Evolutionary conservation across 2,113 vertebrate genomes (phyloP), one percentile per base, ranked within the genome.

Genomic region (Aphelocoma coerulescens): DNA sequence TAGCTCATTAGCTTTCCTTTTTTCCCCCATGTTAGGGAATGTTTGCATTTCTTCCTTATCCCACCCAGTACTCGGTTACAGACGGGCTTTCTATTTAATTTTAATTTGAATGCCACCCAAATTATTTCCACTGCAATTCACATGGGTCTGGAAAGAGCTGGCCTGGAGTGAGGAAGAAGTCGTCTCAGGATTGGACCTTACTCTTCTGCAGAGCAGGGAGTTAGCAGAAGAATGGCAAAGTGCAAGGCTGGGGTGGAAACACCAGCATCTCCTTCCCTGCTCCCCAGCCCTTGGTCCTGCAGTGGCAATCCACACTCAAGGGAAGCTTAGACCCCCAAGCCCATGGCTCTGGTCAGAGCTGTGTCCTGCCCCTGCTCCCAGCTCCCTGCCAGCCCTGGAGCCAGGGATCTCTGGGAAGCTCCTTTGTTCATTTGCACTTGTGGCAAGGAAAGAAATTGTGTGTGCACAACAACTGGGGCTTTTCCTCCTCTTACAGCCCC

Each of bases 261-360:
- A 7, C 28, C 37, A 75, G 11, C 22, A 43, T 14, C 35, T 85
- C 67, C 33, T 74, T 79, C 5, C 20, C 16, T 19, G 2, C 4
- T 26, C 30, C 33, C n/a, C 16, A 39, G 32, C 4, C 46, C 46
- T 67, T 71, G 21, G n/a, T 71, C 26, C 43, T 16, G 3, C 1
- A 0, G 1, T 33, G 33, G 33, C 37, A 58, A 83, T 39, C 32
- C 26, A 14, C 1, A 3, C 11, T 2, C 2, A 1, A 26, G n/a
- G 68, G 10, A 54, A 73, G 43, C 14, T 67, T 27, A n/a, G 6
- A 3, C 9, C 26, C 39, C 39, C 35, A 35, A 33, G 12, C 0
- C 24, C 18, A 7, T 49, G 8, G 3, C 1, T 1, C 59, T 2
- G 2, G 13, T n/a, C 0, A 0, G 61, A 83, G 32, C 14, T 54